Evolutionary conservation across 2,888 invertebrate species (phyloP), one percentile per base, ranked within the genome.

Genomic region (Abscondita cerata): DNA sequence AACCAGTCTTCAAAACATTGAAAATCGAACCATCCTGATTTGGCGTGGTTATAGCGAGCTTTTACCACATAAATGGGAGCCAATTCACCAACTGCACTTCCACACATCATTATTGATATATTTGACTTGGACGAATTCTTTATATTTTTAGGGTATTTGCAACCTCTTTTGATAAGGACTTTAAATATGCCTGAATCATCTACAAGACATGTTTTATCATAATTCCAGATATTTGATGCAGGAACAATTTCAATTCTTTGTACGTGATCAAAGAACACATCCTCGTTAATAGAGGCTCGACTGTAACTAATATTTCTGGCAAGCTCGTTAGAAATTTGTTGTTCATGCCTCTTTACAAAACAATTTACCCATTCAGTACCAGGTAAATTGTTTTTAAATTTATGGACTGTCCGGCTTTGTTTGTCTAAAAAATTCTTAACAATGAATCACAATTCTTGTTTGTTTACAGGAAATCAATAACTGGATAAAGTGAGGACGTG

Each of bases 391-490:
- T 48, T 31, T 48, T 48, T 31, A n/a, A n/a, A n/a, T 31, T n/a
- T 31, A 6, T 31, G 8, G 12, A 31, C 31, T 31, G 31, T 4
- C 13, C 13, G 4, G 8, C 48, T 13, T 18, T 48, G 48, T 15
- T 48, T 48, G 20, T 48, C 48, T 18, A 48, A 48, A 31, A 19
- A 48, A 31, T 15, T 48, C 13, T 48, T 48, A 31, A 31, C 48
- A 48, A 48, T 47, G 47, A n/a, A n/a, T n/a, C n/a, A n/a, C n/a
- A n/a, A n/a, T n/a, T n/a, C n/a, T n/a, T n/a, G n/a, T n/a, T n/a
- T n/a, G n/a, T n/a, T n/a, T n/a, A n/a, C n/a, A n/a, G n/a, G n/a
- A n/a, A n/a, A n/a, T n/a, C n/a, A n/a, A n/a, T n/a, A n/a, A n/a
- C n/a, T n/a, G n/a, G n/a, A n/a, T n/a, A n/a, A n/a, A n/a, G n/a